A percentile compares a stretch with the other conserved stretches of the same genome.
Conservation (phyloP, 2,113 vertebrate genomes). For the Neoarius graeffei region DNA sequence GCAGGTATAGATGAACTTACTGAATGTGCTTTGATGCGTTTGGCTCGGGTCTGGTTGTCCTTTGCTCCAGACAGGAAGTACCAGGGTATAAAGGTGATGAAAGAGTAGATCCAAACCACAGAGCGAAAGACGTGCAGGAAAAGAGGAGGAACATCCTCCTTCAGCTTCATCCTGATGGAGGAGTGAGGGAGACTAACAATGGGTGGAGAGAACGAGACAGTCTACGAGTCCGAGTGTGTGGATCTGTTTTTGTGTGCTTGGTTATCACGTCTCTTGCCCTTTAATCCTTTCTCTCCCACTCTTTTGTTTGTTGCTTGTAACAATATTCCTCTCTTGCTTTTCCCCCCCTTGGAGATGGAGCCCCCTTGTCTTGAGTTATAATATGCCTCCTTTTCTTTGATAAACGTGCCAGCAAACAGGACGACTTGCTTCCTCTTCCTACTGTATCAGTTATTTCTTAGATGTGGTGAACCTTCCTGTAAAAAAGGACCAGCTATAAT, state of each 20-base stretch:
- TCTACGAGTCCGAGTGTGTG: background rate
- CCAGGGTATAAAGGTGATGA: conserved; percentile 91
- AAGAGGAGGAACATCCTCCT: conserved; percentile 90
- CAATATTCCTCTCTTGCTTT: background rate
- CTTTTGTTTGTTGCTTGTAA: background rate
- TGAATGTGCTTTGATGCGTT: conserved; percentile 83
- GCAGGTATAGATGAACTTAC: conserved; percentile 33
- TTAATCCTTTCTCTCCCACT: background rate
- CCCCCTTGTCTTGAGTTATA: background rate
- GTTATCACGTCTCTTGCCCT: background rate
- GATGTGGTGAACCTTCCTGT: conserved; percentile 10
- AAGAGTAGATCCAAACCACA: conserved; percentile 83
- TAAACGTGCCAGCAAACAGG: background rate
- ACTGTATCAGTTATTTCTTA: conserved; percentile 12
- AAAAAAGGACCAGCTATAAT: conserved; percentile 10
- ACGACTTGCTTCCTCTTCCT: conserved; percentile 37
- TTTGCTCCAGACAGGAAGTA: conserved; percentile 87
- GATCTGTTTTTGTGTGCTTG: background rate
- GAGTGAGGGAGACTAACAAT: background rate
- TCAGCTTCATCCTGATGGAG: conserved; percentile 85
- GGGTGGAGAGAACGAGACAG: background rate
- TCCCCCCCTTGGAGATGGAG: too few species aligned
- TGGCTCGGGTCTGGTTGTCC: conserved; percentile 75
- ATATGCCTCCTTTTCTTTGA: background rate
- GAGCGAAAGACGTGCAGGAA: conserved; percentile 89